Base-by-base conservation (phyloP, 2,113 vertebrate genomes). In the Montifringilla adamsi region DNA sequence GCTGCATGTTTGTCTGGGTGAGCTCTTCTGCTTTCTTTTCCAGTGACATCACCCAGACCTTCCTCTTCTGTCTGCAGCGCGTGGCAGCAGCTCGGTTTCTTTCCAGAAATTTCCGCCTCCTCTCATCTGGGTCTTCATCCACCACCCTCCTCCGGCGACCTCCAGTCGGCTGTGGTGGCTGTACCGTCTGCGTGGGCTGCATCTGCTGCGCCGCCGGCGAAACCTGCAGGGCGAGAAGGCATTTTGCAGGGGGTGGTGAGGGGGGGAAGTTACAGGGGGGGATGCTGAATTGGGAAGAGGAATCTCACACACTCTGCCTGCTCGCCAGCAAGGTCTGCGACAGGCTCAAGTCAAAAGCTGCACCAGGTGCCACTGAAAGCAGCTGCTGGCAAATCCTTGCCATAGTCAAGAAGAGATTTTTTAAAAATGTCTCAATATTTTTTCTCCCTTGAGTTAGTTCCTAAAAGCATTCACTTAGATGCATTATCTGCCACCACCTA, bases 21-120 rank as follows among this genome's bases (percentile, higher is more conserved):
- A 99, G 99, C 98, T 99, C 99, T 96, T 99, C 99, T 74, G 99
- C 99, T 98, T 99, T 99, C 98, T 99, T 99, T 98, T 99, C 99
- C 97, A 99, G 97, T 96, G 99, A 99, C 98, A 99, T 98, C 98
- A 99, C 99, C 99, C 99, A 99, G 97, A 99, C 99, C 98, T 99
- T 99, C 98, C 99, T 99, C 98, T 99, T 99, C 98, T 99, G 99
- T 93, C 99, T 98, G 98, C 99, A 99, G 95, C 99, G 98, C 4
- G 99, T 99, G 91, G 99, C 99, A 10, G 99, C 99, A 0, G 99
- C 99, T 92, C 99, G 98, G 98, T 99, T 99, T 84, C 99, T 98
- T 98, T 99, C 99, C 96, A 99, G 98, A 97, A 99, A 99, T 98
- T 99, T 99, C 96, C 99, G 97, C 90, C 99, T 97, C 78, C 99